These are phyloP conservation scores for Diarsia mendica DNA, from an alignment of 2,888 invertebrate species.

Conservation along the genomic window DNA sequence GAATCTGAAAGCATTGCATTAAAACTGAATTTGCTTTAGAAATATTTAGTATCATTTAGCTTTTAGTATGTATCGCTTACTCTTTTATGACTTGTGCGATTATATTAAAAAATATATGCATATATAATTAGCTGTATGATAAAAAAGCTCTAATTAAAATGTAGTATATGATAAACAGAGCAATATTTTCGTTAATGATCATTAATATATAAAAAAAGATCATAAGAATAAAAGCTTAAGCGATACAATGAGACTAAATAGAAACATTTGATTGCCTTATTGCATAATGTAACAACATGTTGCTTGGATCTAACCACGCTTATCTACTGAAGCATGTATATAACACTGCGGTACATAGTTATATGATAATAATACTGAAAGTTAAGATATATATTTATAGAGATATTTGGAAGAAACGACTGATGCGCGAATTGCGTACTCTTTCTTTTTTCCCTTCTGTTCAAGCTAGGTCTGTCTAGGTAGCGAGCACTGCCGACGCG, in stretches of 20 bases:
- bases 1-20: conserved; percentile 46
- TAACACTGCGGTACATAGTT: conserved; percentile 67
- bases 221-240: conserved; percentile 35
- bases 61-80: conserved; percentile 57
- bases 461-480: conserved; percentile 91
- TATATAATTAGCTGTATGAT: background rate
- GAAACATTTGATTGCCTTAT: conserved; percentile 56
- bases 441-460: conserved; percentile 89
- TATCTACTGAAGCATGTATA: conserved; percentile 64
- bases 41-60: conserved; percentile 45
- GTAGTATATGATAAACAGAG: background rate
- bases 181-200: background rate
- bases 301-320: conserved; percentile 66
- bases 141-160: background rate
- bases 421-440: conserved; percentile 89
- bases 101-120: background rate
- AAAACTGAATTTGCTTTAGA: conserved; percentile 59
- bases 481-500: conserved; percentile 84
- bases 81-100: conserved; percentile 47
- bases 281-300: conserved; percentile 57
- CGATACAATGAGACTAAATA: conserved; percentile 29
- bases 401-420: conserved; percentile 87
- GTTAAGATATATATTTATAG: conserved; percentile 72
- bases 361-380: conserved; percentile 65
- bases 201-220: background rate